Evolutionary conservation across 2,888 invertebrate species (phyloP).

Genomic region (Andrena chrysosceles): DNA sequence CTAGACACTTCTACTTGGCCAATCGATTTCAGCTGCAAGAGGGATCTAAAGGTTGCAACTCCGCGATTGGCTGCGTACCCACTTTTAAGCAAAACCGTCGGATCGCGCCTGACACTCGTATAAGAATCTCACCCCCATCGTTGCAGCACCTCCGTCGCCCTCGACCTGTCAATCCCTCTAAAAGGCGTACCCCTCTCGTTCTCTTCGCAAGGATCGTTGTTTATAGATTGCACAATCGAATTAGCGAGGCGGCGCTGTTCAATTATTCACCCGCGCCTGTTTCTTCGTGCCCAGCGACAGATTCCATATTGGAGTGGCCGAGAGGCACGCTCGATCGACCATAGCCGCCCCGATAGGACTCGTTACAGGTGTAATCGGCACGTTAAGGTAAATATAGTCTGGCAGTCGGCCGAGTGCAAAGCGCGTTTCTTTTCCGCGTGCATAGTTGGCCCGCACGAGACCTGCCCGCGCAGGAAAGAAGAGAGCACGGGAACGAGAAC

Average conservation of each 20-base stretch:
- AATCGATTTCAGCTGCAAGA: slow-evolving; percentile 44
- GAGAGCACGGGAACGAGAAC: slow-evolving; percentile 67
- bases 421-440: slow-evolving; percentile 78
- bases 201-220: too few species aligned
- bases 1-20: slow-evolving; percentile 2
- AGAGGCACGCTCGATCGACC: slow-evolving; percentile 23
- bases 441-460: slow-evolving; percentile 75
- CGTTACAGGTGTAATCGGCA: slow-evolving; percentile 80
- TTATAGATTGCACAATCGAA: not conserved
- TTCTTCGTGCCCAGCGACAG: slow-evolving; percentile 16
- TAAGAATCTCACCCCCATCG: too few species aligned
- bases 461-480: slow-evolving; percentile 68
- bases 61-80: slow-evolving; percentile 24
- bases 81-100: not conserved
- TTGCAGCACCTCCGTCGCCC: too few species aligned
- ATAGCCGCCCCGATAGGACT: slow-evolving; percentile 42
- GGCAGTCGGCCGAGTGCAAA: slow-evolving; percentile 80
- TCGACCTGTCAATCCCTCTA: too few species aligned
- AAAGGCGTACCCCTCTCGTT: too few species aligned
- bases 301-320: slow-evolving; percentile 8
- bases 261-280: slow-evolving; percentile 19
- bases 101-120: not conserved
- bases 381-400: slow-evolving; percentile 82
- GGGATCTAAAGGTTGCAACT: slow-evolving; percentile 32
- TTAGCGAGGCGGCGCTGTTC: not conserved